A percentile compares a stretch with the other conserved stretches of the same genome.
Conservation (phyloP, 1,140 invertebrate genomes). For the Heliconius congener region DNA sequence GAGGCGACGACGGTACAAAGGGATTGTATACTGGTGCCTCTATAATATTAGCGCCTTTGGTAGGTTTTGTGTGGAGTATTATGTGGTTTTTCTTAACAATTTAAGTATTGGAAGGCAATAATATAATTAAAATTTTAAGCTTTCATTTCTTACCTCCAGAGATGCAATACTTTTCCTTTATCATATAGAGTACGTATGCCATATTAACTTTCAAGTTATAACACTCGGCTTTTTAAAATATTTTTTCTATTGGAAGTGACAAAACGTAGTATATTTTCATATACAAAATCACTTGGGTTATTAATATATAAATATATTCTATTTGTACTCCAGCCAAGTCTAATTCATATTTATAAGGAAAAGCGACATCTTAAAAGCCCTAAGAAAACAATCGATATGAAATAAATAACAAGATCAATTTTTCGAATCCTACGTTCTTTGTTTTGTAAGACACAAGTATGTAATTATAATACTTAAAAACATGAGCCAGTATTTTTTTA, state of each 20-base stretch:
- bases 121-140: too few relatives aligned
- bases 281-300: not conserved
- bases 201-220: too few relatives aligned
- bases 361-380: conserved; percentile 4
- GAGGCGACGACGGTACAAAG: not conserved
- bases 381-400: not conserved
- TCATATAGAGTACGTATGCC: too few relatives aligned
- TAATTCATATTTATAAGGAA: conserved; percentile 12
- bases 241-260: not conserved
- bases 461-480: not conserved
- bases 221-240: not conserved
- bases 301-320: not conserved
- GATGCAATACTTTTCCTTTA: too few relatives aligned
- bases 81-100: too few relatives aligned
- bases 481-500: not conserved
- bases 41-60: not conserved
- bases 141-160: too few relatives aligned
- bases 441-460: not conserved
- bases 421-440: not conserved
- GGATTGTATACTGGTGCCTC: not conserved
- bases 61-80: not conserved
- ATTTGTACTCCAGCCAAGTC: not conserved
- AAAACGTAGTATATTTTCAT: not conserved
- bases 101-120: too few relatives aligned
- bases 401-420: conserved; percentile 1